A percentile compares a stretch with the other conserved stretches of the same genome.
Conservation (phyloP, 2,888 invertebrate genomes). For the Encarsia formosa region DNA sequence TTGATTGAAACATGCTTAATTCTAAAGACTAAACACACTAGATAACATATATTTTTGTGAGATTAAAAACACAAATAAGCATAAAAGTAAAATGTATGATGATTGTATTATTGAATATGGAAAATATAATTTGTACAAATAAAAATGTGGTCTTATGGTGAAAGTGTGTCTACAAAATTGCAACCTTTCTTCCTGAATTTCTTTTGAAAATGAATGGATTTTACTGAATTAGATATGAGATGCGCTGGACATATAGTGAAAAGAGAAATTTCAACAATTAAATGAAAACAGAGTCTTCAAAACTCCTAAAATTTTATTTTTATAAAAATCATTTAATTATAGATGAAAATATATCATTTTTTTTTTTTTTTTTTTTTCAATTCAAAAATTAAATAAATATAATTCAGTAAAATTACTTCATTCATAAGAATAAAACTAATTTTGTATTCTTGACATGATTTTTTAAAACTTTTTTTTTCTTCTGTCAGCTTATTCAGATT, state of each 20-base stretch:
- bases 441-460: too few relatives aligned
- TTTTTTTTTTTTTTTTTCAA: neutral
- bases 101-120: slow-evolving; percentile 15
- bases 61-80: slow-evolving; percentile 20
- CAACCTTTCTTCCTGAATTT: slow-evolving; percentile 29
- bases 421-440: too few relatives aligned
- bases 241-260: too few relatives aligned
- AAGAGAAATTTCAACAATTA: neutral
- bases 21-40: slow-evolving; percentile 22
- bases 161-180: slow-evolving; percentile 23
- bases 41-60: slow-evolving; percentile 11
- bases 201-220: too few relatives aligned
- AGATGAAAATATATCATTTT: neutral
- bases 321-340: neutral
- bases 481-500: too few relatives aligned
- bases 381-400: neutral
- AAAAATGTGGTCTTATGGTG: slow-evolving; percentile 22
- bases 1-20: slow-evolving; percentile 20
- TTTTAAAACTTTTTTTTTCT: too few relatives aligned
- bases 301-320: neutral
- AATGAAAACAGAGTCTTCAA: neutral
- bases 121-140: slow-evolving; percentile 24
- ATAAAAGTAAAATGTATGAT: slow-evolving; percentile 20
- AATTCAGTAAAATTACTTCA: neutral
- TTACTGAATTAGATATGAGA: too few relatives aligned